Conservation (phyloP, 2,888 invertebrate species). For the Pogonocherus hispidulus region DNA sequence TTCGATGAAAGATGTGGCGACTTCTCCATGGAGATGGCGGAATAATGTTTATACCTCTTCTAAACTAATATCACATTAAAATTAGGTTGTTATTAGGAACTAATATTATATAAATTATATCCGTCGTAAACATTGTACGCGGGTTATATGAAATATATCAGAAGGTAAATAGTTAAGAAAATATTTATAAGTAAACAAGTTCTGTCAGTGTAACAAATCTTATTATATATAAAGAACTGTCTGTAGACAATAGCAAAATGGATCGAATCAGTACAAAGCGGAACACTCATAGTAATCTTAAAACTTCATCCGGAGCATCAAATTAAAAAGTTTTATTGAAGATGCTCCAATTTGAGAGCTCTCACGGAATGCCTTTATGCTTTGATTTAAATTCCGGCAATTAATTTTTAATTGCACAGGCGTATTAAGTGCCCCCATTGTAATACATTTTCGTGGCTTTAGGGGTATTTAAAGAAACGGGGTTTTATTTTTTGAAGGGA, state of each 20-base stretch:
- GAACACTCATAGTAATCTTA: slow-evolving; percentile 32
- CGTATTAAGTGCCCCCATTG: slow-evolving; percentile 46
- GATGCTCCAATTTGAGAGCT: slow-evolving; percentile 38
- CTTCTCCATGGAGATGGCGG: no score
- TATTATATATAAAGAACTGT: background rate
- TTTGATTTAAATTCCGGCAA: slow-evolving; percentile 54
- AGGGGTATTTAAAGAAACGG: background rate
- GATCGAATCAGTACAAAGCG: background rate
- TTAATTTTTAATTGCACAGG: slow-evolving; percentile 63
- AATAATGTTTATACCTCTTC: no score
- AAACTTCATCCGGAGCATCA: slow-evolving; percentile 33
- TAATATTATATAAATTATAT: no score
- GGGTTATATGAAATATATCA: no score
- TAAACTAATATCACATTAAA: no score
- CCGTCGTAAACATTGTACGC: no score
- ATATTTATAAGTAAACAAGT: no score
- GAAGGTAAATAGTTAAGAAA: no score
- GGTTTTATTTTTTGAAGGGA: background rate
- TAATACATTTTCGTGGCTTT: slow-evolving; percentile 20
- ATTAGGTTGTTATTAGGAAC: no score
- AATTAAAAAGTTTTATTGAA: slow-evolving; percentile 40
- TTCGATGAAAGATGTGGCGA: no score
- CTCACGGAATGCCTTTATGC: slow-evolving; percentile 35
- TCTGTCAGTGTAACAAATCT: background rate
- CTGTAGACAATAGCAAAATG: slow-evolving; percentile 16